A percentile compares a stretch with the other conserved stretches of the same genome.
These are phyloP conservation scores for Hylyphantes graminicola DNA, from an alignment of 1,140 invertebrate genomes.

Conservation along the genomic window DNA sequence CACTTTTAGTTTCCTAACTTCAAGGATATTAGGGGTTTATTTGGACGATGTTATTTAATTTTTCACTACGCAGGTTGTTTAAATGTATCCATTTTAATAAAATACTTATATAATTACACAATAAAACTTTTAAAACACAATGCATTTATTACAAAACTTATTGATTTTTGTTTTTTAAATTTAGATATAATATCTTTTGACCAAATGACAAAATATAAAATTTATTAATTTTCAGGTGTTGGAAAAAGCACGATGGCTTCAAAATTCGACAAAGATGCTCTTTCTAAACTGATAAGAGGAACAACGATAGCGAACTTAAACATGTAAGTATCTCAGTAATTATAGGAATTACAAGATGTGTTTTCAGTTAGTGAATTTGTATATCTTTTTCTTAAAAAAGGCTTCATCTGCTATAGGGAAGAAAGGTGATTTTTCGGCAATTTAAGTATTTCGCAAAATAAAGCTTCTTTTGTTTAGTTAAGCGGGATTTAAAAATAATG, in stretches of 20 bases:
- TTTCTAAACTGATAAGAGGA: conserved; percentile 52
- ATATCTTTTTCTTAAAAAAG: background rate
- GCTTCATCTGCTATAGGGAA: background rate
- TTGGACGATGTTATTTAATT: no score
- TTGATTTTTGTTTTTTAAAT: background rate
- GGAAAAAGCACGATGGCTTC: conserved; percentile 56
- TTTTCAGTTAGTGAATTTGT: background rate
- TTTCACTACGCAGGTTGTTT: no score
- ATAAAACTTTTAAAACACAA: background rate
- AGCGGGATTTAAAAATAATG: no score
- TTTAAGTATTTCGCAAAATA: no score
- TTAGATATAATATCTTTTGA: background rate
- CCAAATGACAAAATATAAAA: background rate
- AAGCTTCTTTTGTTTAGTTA: no score
- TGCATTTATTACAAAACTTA: background rate
- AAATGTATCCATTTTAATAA: background rate
- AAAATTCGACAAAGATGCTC: conserved; percentile 51
- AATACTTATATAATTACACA: background rate
- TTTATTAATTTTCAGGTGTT: conserved; percentile 39
- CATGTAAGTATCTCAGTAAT: conserved; percentile 36
- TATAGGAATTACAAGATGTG: background rate
- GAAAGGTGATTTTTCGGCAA: no score
- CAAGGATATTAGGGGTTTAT: no score
- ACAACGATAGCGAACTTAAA: conserved; percentile 45
- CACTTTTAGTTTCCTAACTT: no score